Base-by-base conservation (phyloP, 2,888 invertebrate genomes). In the Opisthograptis luteolata region DNA sequence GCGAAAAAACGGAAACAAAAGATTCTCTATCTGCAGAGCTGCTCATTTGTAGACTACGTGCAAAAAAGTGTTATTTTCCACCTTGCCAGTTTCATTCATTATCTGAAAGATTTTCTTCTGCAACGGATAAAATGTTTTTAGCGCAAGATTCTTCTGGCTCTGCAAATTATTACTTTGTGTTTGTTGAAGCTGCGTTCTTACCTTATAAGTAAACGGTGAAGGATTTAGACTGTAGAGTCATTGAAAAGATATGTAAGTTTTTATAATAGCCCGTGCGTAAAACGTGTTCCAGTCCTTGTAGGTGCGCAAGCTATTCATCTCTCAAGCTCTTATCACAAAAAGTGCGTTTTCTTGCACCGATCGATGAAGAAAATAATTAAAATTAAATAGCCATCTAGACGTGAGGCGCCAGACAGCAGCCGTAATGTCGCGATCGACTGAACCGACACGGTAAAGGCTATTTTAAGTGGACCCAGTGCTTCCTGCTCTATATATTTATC, bases 321-420 rank as follows among this genome's bases (percentile, higher is more conserved):
- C 52, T 51, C 50, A 59, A 58, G 47, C 31, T 40, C 25, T 46
- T 54, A 49, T 62, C 64, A 62, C 62, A 61, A 56, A 53, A 55
- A 51, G 42, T 43, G 49, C n/a, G n/a, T n/a, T n/a, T 41, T 41
- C 30, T 27, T 42, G 42, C 40, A 30, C 28, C 42, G 48, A 55
- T 62, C 57, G 62, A 64, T 62, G 61, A 64, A 61, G 60, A 60
- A 63, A 60, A 64, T 45, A 69, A 70, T 68, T 70, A 64, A 72
- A 73, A 68, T 70, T 68, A 69, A 72, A 70, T 65, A 64, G 36
- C 39, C 27, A 73, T 74, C 76, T 76, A 75, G 77, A 75, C 76
- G 62, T 42, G 53, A 61, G 78, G 78, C 79, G 76, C 77, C 79
- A 68, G 65, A 44, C 58, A 53, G 50, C 60, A 58, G 46, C 52